phyloP scores from a whole-genome alignment of 2,113 vertebrate genomes.

The Edolisoma coerulescens region DNA sequence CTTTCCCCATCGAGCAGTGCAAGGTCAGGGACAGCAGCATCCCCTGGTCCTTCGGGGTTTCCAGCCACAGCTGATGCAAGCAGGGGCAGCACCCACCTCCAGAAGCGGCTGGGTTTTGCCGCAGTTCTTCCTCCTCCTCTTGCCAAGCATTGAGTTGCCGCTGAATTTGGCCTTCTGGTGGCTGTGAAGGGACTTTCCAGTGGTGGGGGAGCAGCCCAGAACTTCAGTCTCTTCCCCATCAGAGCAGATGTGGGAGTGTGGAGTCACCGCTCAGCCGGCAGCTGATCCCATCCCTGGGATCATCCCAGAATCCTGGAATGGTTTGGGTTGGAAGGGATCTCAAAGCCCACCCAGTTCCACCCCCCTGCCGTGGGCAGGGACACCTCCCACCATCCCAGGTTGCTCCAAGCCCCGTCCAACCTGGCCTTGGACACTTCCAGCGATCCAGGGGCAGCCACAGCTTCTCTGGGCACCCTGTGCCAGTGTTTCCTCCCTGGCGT shows the following conservation, averaged over 20 bases:
- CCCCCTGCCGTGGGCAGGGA: background rate
- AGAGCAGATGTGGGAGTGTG: rapidly evolving
- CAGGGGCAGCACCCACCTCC: rapidly evolving
- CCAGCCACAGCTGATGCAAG: background rate
- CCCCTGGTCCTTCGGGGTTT: background rate
- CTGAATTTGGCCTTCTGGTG: background rate
- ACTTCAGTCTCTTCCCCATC: background rate
- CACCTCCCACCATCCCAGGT: rapidly evolving
- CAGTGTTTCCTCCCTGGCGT: rapidly evolving
- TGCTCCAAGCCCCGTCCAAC: background rate
- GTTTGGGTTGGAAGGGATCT: background rate
- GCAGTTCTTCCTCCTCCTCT: background rate
- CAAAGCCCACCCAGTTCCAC: background rate
- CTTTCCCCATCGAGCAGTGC: background rate
- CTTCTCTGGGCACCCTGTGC: background rate
- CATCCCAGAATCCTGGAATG: background rate
- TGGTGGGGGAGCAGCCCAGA: rapidly evolving
- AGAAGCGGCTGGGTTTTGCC: background rate
- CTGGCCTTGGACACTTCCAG: background rate
- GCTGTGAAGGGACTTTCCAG: background rate
- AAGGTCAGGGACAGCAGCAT: background rate
- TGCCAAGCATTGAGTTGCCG: background rate
- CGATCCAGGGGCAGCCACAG: background rate
- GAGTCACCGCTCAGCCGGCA: rapidly evolving
- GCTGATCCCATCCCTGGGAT: background rate